Percentiles rank a stretch among this genome's conserved stretches.
These are phyloP conservation scores for Galemys pyrenaicus DNA, from an alignment of 2,113 vertebrate genomes.

Conservation along the genomic window DNA sequence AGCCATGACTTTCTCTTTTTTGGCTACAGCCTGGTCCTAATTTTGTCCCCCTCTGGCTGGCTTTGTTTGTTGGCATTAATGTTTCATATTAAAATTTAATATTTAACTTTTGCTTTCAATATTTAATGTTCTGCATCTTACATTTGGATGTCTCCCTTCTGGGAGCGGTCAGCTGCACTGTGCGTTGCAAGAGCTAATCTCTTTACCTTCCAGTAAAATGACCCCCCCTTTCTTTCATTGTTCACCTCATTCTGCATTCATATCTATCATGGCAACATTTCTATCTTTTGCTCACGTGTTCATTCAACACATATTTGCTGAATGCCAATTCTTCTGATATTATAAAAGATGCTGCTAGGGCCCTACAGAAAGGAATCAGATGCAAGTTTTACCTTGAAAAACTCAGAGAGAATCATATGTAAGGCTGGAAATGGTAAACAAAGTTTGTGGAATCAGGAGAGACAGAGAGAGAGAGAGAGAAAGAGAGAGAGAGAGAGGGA, in stretches of 20 bases:
- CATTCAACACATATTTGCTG: conserved; percentile 3
- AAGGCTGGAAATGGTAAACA: neutral
- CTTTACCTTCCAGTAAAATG: conserved; percentile 79
- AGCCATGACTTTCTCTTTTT: conserved; percentile 64
- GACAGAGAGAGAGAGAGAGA: neutral
- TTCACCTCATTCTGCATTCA: conserved; percentile 46
- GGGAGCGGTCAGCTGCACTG: conserved; percentile 73
- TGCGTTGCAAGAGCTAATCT: conserved; percentile 74
- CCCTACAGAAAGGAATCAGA: neutral
- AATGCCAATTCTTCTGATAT: neutral
- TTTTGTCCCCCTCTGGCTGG: conserved; percentile 75
- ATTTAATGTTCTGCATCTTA: conserved; percentile 84
- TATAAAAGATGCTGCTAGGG: neutral
- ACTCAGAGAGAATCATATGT: neutral
- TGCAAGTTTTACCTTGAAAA: neutral
- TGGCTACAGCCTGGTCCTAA: conserved; percentile 71
- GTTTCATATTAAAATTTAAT: conserved; percentile 78
- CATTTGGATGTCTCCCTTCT: conserved; percentile 82
- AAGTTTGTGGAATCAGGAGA: neutral
- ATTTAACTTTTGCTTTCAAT: conserved; percentile 84
- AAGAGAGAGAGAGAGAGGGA: neutral
- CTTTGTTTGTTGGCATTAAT: conserved; percentile 78
- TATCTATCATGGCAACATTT: neutral
- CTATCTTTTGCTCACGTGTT: conserved; percentile 19
- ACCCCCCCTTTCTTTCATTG: conserved; percentile 28